Percentiles rank a stretch among this genome's conserved stretches.
Conservation (phyloP, 2,797 vertebrate species). For the Lagocephalus sceleratus region DNA sequence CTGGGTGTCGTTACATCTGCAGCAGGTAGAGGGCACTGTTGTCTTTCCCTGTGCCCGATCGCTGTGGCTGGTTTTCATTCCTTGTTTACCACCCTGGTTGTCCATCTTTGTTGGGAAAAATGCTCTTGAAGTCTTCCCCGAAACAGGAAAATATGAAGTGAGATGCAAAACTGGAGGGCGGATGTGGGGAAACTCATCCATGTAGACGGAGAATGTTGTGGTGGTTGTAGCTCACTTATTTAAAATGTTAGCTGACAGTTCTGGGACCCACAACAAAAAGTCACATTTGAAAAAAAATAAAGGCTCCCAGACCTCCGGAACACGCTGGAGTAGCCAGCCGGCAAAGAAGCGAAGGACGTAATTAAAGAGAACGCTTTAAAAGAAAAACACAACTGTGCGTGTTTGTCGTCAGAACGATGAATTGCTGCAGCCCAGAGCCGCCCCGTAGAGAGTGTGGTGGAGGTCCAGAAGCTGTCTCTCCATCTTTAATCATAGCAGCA, state of each 20-base stretch:
- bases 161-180: constrained; percentile 14
- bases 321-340: too few species aligned
- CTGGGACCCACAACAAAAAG: neutral
- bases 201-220: neutral
- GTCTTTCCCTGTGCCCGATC: constrained; percentile 53
- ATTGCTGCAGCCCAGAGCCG: constrained; percentile 10
- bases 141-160: constrained; percentile 11
- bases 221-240: neutral
- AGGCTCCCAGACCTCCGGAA: too few species aligned
- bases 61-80: constrained; percentile 52
- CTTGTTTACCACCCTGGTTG: constrained; percentile 25
- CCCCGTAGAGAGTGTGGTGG: constrained; percentile 35
- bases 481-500: constrained; percentile 63
- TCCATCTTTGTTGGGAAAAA: constrained; percentile 13
- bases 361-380: neutral
- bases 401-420: constrained; percentile 21
- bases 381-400: neutral
- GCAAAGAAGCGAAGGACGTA: too few species aligned
- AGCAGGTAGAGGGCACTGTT: constrained; percentile 77
- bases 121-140: constrained; percentile 1
- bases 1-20: constrained; percentile 21
- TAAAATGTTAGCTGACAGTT: neutral
- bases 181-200: neutral
- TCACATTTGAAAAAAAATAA: too few species aligned
- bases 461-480: constrained; percentile 56